Evolutionary conservation across 2,888 invertebrate species (phyloP).

Genomic region (Callinectes sapidus): DNA sequence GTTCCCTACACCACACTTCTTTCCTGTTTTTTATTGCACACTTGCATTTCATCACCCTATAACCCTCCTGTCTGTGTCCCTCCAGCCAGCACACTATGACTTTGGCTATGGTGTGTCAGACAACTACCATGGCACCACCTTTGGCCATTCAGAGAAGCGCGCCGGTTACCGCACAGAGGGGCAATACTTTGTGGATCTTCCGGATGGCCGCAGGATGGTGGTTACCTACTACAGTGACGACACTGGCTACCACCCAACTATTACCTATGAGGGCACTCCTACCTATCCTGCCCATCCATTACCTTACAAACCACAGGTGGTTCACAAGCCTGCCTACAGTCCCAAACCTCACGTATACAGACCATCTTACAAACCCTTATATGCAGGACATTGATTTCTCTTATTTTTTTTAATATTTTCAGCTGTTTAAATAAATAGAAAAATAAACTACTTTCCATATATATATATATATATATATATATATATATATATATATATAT

Average conservation of each 20-base stretch:
- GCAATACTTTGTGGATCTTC: slow-evolving; percentile 67
- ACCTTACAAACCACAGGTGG: slow-evolving; percentile 36
- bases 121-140: slow-evolving; percentile 66
- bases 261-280: slow-evolving; percentile 60
- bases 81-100: slow-evolving; percentile 59
- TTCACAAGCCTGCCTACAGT: slow-evolving; percentile 44
- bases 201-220: slow-evolving; percentile 66
- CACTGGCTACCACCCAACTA: slow-evolving; percentile 68
- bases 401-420: neutral
- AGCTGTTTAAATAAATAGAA: neutral
- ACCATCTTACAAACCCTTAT: slow-evolving; percentile 42
- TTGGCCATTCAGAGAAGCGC: slow-evolving; percentile 66
- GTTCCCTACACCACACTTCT: neutral
- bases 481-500: neutral
- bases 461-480: neutral
- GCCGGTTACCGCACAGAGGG: slow-evolving; percentile 63
- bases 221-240: slow-evolving; percentile 65
- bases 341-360: slow-evolving; percentile 35
- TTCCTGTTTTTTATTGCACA: too few species aligned
- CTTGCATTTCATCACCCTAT: too few species aligned
- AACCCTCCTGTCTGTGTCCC: neutral
- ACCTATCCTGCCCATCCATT: slow-evolving; percentile 38
- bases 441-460: too few species aligned
- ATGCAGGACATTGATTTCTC: neutral
- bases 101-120: slow-evolving; percentile 71